Conservation (phyloP, 1,140 invertebrate genomes). For the Drosophila simulans region DNA sequence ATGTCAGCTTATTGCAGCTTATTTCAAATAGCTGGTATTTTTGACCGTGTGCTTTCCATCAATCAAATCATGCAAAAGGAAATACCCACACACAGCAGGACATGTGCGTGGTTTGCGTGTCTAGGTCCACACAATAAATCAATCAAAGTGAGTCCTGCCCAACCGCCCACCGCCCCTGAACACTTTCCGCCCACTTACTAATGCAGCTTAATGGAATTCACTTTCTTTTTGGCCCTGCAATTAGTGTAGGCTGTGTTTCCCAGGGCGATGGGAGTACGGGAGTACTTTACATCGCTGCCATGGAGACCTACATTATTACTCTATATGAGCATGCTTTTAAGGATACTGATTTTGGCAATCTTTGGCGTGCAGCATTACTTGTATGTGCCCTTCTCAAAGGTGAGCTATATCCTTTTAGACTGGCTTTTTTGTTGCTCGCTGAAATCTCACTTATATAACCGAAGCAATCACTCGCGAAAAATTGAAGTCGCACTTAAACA, state of each 20-base stretch:
- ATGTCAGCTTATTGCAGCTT: no score
- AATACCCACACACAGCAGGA: slow-evolving; percentile 1
- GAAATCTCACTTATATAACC: slow-evolving; percentile 36
- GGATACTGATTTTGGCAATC: background rate
- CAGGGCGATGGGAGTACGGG: slow-evolving; percentile 10
- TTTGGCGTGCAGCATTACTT: slow-evolving; percentile 12
- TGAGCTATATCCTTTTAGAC: background rate
- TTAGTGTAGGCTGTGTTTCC: slow-evolving; percentile 13
- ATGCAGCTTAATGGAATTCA: slow-evolving; percentile 43
- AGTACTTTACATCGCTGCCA: background rate
- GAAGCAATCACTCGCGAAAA: slow-evolving; percentile 34
- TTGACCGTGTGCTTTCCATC: slow-evolving; percentile 20
- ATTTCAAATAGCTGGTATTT: background rate
- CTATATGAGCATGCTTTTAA: slow-evolving; percentile 13
- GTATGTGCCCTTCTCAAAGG: slow-evolving; percentile 2
- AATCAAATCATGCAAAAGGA: slow-evolving; percentile 42
- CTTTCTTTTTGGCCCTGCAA: slow-evolving; percentile 12
- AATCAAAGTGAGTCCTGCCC: slow-evolving; percentile 35
- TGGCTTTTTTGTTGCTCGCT: background rate
- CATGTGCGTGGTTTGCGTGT: slow-evolving; percentile 45
- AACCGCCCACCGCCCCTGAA: background rate
- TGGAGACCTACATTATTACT: slow-evolving; percentile 1
- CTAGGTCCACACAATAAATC: slow-evolving; percentile 45
- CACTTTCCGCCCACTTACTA: slow-evolving; percentile 14
- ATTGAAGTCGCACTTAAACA: slow-evolving; percentile 17